Percentiles rank a stretch among this genome's conserved stretches.
Conservation (phyloP, 2,113 vertebrate genomes). For the Euleptes europaea region DNA sequence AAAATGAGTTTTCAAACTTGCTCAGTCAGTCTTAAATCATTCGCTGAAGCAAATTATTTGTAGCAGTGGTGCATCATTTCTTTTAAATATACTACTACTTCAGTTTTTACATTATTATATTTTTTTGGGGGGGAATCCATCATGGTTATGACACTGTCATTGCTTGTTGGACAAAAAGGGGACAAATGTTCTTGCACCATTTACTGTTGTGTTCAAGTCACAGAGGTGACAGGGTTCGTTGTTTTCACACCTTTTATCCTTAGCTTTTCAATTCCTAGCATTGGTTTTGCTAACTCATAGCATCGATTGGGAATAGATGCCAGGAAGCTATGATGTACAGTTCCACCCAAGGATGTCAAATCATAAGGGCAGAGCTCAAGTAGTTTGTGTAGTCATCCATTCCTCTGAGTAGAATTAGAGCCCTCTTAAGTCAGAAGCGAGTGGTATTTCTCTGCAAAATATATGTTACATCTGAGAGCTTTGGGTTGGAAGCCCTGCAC, state of each 20-base stretch:
- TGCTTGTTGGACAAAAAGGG: conserved; percentile 14
- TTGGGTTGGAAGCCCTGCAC: not conserved
- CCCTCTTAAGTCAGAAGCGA: conserved; percentile 6
- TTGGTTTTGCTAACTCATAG: conserved; percentile 57
- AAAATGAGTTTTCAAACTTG: not conserved
- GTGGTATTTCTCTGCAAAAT: conserved; percentile 15
- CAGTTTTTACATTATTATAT: conserved; percentile 8
- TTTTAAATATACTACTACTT: conserved; percentile 13
- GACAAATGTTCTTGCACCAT: not conserved
- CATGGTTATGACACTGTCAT: not conserved
- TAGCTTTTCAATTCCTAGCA: conserved; percentile 23
- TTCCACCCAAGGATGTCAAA: conserved; percentile 28
- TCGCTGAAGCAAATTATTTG: conserved; percentile 5
- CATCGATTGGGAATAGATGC: not conserved
- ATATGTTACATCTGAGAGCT: fast-evolving
- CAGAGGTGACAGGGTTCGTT: not conserved
- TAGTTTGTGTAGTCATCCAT: conserved; percentile 23
- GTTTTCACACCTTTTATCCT: not conserved
- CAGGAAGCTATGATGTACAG: conserved; percentile 37
- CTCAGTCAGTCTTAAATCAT: not conserved
- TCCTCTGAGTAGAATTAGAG: conserved; percentile 27
- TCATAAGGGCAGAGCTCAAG: conserved; percentile 24
- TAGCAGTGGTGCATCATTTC: not conserved
- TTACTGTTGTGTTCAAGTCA: not conserved
- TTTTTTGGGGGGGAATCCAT: not conserved